Conservation (phyloP, 2,113 vertebrate genomes). For the Aspiorhynchus laticeps region DNA sequence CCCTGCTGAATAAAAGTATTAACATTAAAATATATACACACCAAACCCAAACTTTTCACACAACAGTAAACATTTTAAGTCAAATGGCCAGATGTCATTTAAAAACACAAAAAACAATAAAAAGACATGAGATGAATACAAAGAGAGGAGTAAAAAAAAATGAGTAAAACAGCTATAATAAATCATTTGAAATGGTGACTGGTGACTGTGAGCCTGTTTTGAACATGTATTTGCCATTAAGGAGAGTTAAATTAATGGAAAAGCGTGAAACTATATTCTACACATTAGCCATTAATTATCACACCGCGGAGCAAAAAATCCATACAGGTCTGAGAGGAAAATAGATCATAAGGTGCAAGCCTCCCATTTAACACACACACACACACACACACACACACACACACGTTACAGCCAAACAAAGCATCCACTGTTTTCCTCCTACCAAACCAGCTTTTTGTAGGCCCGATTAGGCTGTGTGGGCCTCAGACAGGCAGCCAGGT, state of each 20-base stretch:
- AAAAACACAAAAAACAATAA: neutral
- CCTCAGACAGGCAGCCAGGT: slow-evolving; percentile 55
- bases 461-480: neutral
- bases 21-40: too few species aligned
- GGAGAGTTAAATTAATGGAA: slow-evolving; percentile 8
- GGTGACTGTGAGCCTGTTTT: neutral
- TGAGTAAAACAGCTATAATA: neutral
- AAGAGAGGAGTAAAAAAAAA: neutral
- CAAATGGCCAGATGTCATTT: neutral
- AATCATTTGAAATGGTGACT: neutral
- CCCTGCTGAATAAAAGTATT: too few species aligned
- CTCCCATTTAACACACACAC: neutral
- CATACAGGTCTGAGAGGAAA: slow-evolving; percentile 20
- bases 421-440: neutral
- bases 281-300: slow-evolving; percentile 32
- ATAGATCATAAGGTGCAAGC: neutral
- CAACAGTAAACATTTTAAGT: neutral
- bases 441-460: neutral
- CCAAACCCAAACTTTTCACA: neutral
- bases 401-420: slow-evolving; percentile 4
- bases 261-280: neutral
- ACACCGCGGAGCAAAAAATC: slow-evolving; percentile 31
- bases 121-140: neutral
- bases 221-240: neutral
- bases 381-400: neutral